Evolutionary conservation across 2,888 invertebrate species (phyloP), one percentile per base, ranked within the genome.

Genomic region (Sinodicranocentrus sp.): DNA sequence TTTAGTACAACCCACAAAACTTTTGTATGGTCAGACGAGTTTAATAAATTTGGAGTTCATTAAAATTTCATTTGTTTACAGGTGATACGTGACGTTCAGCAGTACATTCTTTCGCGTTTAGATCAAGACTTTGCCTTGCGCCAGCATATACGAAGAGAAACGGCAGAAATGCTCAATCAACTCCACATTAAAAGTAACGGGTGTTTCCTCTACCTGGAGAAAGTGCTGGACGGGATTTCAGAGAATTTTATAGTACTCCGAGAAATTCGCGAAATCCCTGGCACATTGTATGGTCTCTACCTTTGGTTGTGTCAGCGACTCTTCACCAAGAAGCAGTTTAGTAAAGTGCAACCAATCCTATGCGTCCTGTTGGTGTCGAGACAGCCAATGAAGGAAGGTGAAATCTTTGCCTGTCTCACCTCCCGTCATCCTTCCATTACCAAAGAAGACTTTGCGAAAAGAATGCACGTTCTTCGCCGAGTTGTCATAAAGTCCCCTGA

Each of bases 141-240:
- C 44, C 96, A 96, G 84, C 97, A 98, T 89, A 94, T 98, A 85
- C 97, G 96, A 54, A 92, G 95, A 77, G 96, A 96, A 90, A 98
- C 98, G 0, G 98, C 98, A 0, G 98, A 98, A 87, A 97, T 97
- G 91, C 91, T 98, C 1, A 98, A 98, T 91, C 97, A 98, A 89
- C 92, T 98, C 52, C 95, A 98, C 89, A 98, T 98, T 89, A 98
- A 98, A 91, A 97, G 97, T 90, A 98, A 98, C 89, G 98, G 98
- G 0, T 97, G 97, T 89, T 94, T 97, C 86, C 92, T 97, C 2
- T 97, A 97, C 89, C 91, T 97, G 85, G 96, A 96, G 90, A 95
- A 96, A 91, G 94, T 97, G 0, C 90, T 98, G 61, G 97, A 98
- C 89, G 98, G 98, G 0, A 97, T 98, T 0, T 95, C 96, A 0